phyloP scores from a whole-genome alignment of 1,140 invertebrate species.

The Acyrthosiphon pisum region DNA sequence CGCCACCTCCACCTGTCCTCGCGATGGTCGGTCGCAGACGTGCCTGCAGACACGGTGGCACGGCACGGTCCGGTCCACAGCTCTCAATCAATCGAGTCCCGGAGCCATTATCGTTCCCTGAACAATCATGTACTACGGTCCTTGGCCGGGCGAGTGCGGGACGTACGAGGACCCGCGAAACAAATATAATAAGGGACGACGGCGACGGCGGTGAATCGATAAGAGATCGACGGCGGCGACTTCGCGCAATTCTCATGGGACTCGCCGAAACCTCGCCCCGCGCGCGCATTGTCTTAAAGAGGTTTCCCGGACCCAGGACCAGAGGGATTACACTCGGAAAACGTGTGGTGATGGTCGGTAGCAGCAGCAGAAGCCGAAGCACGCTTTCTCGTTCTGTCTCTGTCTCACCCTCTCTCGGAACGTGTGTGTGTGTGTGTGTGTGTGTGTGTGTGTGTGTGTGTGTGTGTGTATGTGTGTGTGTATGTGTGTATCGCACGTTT shows the following conservation, averaged over 20 bases:
- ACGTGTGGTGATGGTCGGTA: constrained; percentile 45
- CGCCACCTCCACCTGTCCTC: neutral
- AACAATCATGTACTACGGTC: constrained; percentile 49
- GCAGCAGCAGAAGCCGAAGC: neutral
- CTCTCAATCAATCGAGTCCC: constrained; percentile 28
- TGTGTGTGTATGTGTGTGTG: too few species aligned
- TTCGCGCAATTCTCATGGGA: constrained; percentile 40
- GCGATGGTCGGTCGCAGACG: neutral
- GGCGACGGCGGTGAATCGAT: constrained; percentile 38
- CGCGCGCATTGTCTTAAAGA: constrained; percentile 54
- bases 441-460: too few species aligned
- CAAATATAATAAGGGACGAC: constrained; percentile 51
- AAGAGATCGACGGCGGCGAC: constrained; percentile 50
- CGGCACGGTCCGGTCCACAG: neutral
- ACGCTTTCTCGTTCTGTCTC: neutral
- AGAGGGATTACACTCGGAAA: constrained; percentile 52
- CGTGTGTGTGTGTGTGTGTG: neutral
- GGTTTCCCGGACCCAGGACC: constrained; percentile 34
- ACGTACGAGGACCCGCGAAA: neutral
- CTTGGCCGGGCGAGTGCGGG: neutral
- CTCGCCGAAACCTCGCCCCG: neutral
- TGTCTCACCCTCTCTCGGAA: neutral
- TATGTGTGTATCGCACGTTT: neutral
- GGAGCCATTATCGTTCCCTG: constrained; percentile 54
- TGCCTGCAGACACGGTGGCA: neutral